Evolutionary conservation across 2,797 vertebrate species (phyloP), one percentile per base, ranked within the genome.

Genomic region (Pseudomugil tenellus): DNA sequence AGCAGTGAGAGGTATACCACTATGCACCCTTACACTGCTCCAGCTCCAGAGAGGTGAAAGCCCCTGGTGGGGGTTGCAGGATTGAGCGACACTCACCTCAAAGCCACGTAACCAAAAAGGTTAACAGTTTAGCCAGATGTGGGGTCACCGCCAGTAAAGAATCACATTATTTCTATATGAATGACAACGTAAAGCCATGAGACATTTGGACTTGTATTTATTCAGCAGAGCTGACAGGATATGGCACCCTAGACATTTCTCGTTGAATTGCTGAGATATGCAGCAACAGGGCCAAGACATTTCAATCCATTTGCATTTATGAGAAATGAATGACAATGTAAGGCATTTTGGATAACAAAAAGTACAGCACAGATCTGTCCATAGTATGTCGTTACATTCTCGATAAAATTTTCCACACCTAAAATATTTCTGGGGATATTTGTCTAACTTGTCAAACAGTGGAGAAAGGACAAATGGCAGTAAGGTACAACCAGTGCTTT

Each of bases 141-240:
- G 83, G 60, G 85, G 85, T 89, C 87, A 82, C 56, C 57, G 70
- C 57, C 72, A 84, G 82, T 75, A 80, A 83, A 76, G 83, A 84
- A 89, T 89, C 80, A 76, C 67, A 89, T 91, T 89, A 90, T 92
- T 87, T 86, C 80, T 82, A 88, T 85, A 85, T 87, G 87, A 87
- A 88, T 89, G 84, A 84, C 80, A 85, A 90, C 80, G 67, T 83
- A 77, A 85, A 79, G 80, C 87, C 87, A 70, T 77, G 80, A 92
- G 88, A 90, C 87, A 86, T 86, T 90, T 89, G 71, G 70, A 89
- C 88, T 80, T 86, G 77, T 80, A 91, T 90, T 90, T 86, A 91
- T 91, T 91, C 86, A 89, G 77, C 43, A 72, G 70, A 77, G 67
- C 76, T 85, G 87, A 88, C 84, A 86, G 75, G 87, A 74, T 82